Evolutionary conservation across 92 coral and sea anemone species (phyloP), one percentile per base, ranked within the genome.

Genomic region (Zoanthus sociatus): DNA sequence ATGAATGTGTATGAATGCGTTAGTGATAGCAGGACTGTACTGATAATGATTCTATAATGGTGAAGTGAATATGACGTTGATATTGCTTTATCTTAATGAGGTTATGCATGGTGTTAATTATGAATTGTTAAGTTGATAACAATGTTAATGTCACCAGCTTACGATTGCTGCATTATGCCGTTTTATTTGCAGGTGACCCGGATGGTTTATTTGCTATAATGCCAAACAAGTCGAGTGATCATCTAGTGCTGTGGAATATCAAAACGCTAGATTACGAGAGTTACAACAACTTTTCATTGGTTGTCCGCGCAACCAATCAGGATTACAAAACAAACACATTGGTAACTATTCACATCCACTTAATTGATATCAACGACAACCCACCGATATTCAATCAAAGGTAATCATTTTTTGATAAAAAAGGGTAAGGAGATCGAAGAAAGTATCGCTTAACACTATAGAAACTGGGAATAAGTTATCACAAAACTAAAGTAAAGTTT

Each of bases 221-320:
- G 37, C 83, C 83, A 20, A 37, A 30, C 66, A 33, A 54, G 26
- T 78, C 83, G 48, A 32, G 46, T 3, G 21, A 47, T 30, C 68
- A 78, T 69, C 66, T 78, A 33, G 50, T 56, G 14, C 83, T 78
- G 11, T 78, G 83, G 83, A 78, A 78, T 17, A 33, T 56, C 48
- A 56, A 55, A 42, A 10, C 83, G 31, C 55, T 78, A 51, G 83
- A 78, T 56, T 78, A 78, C 26, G 83, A 78, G 69, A 78, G 69
- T 7, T 10, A 30, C 15, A 58, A 30, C 20, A 56, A 78, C 30
- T 78, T 20, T 21, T 78, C 83, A 78, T 30, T 78, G 70, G 46
- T 10, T 17, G 21, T 77, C 46, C 55, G 12, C 10, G 83, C 83
- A 31, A 77, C 83, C 54, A 77, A 77, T 56, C 70, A 21, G 83